Conservation (phyloP, 23 tunicate genomes). For the Trididemnum clinides region DNA sequence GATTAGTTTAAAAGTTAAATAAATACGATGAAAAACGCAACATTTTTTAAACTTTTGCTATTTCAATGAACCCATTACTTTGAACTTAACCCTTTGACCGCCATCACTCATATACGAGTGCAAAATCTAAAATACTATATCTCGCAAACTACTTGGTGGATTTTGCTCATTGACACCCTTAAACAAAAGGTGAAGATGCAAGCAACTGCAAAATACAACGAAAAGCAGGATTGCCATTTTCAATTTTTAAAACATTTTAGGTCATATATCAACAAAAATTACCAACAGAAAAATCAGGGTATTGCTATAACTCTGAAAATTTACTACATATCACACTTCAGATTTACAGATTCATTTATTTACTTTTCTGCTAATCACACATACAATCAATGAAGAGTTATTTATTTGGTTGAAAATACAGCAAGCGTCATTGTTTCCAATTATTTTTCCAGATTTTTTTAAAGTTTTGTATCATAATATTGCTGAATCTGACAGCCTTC, state of each 20-base stretch:
- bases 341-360: too few species aligned
- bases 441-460: background rate
- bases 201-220: background rate
- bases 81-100: background rate
- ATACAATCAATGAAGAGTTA: background rate
- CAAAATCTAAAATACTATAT: background rate
- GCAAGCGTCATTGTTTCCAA: background rate
- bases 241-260: background rate
- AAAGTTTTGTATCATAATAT: background rate
- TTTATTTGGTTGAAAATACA: background rate
- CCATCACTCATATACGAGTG: constrained; percentile 1
- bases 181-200: background rate
- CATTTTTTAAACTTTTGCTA: too few species aligned
- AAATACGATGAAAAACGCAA: too few species aligned
- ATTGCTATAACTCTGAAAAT: background rate
- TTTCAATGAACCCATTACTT: too few species aligned
- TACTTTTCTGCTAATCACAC: too few species aligned
- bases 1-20: too few species aligned
- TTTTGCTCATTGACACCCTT: background rate
- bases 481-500: background rate
- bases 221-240: background rate
- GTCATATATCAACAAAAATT: background rate
- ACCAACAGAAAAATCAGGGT: too few species aligned
- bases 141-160: background rate
- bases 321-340: background rate